Conservation (phyloP, 2,888 invertebrate species). For the Eupithecia inturbata region DNA sequence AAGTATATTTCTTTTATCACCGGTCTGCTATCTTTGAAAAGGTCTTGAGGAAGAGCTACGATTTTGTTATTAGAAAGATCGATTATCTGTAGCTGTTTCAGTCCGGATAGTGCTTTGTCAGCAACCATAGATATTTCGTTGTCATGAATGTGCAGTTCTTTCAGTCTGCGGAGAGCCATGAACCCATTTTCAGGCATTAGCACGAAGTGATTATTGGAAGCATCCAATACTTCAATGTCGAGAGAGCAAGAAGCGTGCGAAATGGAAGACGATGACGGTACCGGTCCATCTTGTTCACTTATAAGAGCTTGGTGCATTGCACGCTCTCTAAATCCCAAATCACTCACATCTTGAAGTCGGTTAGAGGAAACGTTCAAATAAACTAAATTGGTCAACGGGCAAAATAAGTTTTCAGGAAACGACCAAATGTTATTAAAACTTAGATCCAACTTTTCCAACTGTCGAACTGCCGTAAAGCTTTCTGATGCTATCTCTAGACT, state of each 20-base stretch:
- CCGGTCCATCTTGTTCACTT: slow-evolving; percentile 83
- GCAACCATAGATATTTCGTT: slow-evolving; percentile 95
- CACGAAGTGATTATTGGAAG: slow-evolving; percentile 93
- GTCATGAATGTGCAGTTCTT: slow-evolving; percentile 92
- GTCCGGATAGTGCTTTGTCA: slow-evolving; percentile 91
- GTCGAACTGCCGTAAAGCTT: slow-evolving; percentile 90
- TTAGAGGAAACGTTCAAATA: slow-evolving; percentile 94
- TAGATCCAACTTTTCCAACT: slow-evolving; percentile 92
- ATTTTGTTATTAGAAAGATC: slow-evolving; percentile 96
- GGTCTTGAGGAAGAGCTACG: slow-evolving; percentile 92
- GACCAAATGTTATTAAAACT: slow-evolving; percentile 96
- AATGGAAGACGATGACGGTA: slow-evolving; percentile 68
- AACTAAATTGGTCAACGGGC: slow-evolving; percentile 90
- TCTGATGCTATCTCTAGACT: slow-evolving; percentile 92
- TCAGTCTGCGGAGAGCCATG: slow-evolving; percentile 90
- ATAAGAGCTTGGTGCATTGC: slow-evolving; percentile 86
- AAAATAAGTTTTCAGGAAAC: slow-evolving; percentile 93
- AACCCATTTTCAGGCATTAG: slow-evolving; percentile 93
- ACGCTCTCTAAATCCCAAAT: slow-evolving; percentile 92
- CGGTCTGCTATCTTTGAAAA: slow-evolving; percentile 91
- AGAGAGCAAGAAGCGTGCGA: slow-evolving; percentile 87
- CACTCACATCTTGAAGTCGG: slow-evolving; percentile 93
- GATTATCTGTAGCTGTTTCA: slow-evolving; percentile 92
- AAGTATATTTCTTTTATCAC: slow-evolving; percentile 94
- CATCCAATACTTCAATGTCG: slow-evolving; percentile 92